Evolutionary conservation across 2,797 vertebrate species (phyloP), one percentile per base, ranked within the genome.

Genomic region (Choloepus didactylus): DNA sequence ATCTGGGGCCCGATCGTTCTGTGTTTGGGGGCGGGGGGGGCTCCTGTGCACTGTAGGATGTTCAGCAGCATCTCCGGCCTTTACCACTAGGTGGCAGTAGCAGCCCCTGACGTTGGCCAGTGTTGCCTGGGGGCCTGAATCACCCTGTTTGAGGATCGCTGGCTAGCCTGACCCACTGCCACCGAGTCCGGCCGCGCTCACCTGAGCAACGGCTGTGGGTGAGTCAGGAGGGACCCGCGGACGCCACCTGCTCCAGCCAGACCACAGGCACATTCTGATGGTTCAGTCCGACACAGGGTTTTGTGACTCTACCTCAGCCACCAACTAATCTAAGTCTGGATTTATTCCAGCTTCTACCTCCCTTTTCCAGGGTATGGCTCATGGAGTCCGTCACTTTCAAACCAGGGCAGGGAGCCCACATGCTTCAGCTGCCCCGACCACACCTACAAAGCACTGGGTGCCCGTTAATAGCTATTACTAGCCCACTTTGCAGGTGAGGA

Each of bases 391-490:
- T 62, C 7, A 21, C 23, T 79, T 67, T 62, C 27, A 21, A 44
- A 12, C 4, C 0, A 14, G 21, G 60, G 54, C 16, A 31, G 59
- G 60, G 21, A 11, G 7, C 9, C 16, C 1, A 8, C 41, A 15
- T 3, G 25, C 5, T 19, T 31, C 8, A 7, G 11, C 0, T 0
- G 35, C 44, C 31, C 11, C 6, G 0, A 0, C 15, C 27, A 25
- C 10, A 51, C 25, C 31, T 15, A 3, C 31, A 15, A 46, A 83
- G 60, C n/a, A 19, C 49, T 1, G 29, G 56, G 2, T 54, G 19
- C 6, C 59, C 27, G 3, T 38, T 6, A 46, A 31, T 15, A 10
- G 31, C 10, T 1, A 2, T 46, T 5, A 5, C 31, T 6, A 27
- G 29, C 49, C 38, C 10, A 29, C 35, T 38, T 3, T 38, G 19